Evolutionary conservation across 1,140 invertebrate species (phyloP), one percentile per base, ranked within the genome.

Genomic region (Berghia stephanieae): DNA sequence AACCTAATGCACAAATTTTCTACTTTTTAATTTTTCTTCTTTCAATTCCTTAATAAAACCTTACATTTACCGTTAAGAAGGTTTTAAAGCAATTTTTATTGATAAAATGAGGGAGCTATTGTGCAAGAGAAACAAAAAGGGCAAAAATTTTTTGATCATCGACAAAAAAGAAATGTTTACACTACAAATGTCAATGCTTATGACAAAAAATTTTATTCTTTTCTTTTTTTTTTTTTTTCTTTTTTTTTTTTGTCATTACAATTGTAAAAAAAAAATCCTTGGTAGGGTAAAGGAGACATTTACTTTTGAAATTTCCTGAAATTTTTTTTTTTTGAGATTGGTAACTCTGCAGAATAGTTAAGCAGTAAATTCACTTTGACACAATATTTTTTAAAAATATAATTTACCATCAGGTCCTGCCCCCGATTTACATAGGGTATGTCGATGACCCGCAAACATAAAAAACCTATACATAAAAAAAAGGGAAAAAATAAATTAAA

Each of bases 371-470:
- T 16, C 13, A 68, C 40, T 38, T 27, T 10, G n/a, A 42, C 40
- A 21, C 44, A 24, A 13, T 36, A 16, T n/a, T n/a, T n/a, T 21
- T 31, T 36, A 16, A 31, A 2, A 18, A 36, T 42, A 21, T 49
- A 21, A 92, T 92, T 93, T 90, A 94, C 93, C 90, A 88, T 94
- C 93, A 6, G 90, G 85, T 66, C 93, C 94, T n/a, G 83, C 86
- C n/a, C n/a, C 16, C 96, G 86, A 86, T 95, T 92, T 36, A 95
- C 92, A 80, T 93, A 94, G 0, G 93, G 93, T 69, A 93, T 91
- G 84, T 95, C 94, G 83, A 92, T 86, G 70, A 93, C 86, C 80
- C 91, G 88, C 87, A n/a, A 92, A 91, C 81, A 94, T 85, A 78
- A 90, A 90, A 42, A 94, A 83, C 83, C 92, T 93, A 80, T 13